Conservation (phyloP, 1,140 invertebrate genomes). For the Lepidotrigona ventralis region DNA sequence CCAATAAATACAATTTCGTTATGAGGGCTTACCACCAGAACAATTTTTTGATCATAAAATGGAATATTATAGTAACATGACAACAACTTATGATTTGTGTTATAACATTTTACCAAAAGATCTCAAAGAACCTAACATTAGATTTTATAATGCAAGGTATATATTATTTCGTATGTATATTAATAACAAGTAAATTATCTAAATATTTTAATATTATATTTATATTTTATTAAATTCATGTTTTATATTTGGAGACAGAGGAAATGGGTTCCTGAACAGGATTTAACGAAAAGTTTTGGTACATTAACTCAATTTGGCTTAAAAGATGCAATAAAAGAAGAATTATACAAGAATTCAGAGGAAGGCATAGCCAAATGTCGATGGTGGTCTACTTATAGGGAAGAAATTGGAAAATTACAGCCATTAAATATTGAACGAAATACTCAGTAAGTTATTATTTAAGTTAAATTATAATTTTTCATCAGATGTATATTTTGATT, state of each 20-base stretch:
- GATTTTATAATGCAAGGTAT: conserved; percentile 58
- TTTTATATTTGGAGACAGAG: conserved; percentile 42
- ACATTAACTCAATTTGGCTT: conserved; percentile 43
- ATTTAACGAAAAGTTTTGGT: conserved; percentile 46
- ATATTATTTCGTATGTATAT: not conserved
- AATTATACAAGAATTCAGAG: conserved; percentile 4
- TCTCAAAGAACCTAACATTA: conserved; percentile 29
- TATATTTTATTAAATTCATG: not conserved
- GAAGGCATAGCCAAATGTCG: conserved; percentile 26
- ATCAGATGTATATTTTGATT: not conserved
- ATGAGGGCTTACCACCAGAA: conserved; percentile 45
- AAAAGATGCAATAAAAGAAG: conserved; percentile 12
- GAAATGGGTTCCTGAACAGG: conserved; percentile 51
- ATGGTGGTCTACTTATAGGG: conserved; percentile 30
- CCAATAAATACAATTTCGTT: not conserved
- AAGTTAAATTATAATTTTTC: conserved; percentile 1
- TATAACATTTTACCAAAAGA: conserved; percentile 53
- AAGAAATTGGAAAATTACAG: conserved; percentile 12
- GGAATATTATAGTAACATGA: conserved; percentile 59
- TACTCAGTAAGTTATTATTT: conserved; percentile 11
- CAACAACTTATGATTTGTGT: conserved; percentile 53
- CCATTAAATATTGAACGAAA: not conserved
- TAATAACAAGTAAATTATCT: not conserved
- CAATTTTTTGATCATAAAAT: conserved; percentile 36
- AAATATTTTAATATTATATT: not conserved